These are phyloP conservation scores for Allolobophora icterica DNA, from an alignment of 2,888 invertebrate species.

Conservation along the genomic window DNA sequence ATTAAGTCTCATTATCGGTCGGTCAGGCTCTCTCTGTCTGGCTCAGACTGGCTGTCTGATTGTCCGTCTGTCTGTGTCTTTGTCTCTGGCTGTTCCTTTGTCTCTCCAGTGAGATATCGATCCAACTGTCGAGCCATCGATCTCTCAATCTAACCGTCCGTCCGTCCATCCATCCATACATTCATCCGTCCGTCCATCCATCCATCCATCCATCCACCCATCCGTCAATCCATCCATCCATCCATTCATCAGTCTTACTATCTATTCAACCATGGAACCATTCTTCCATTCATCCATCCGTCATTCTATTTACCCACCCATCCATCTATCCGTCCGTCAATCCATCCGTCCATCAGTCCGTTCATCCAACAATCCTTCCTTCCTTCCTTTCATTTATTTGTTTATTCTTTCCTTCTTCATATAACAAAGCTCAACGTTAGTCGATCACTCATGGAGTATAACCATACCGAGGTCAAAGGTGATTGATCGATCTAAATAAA, in stretches of 20 bases:
- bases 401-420: too few relatives aligned
- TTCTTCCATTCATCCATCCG: too few relatives aligned
- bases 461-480: neutral
- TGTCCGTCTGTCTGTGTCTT: neutral
- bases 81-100: neutral
- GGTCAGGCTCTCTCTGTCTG: neutral
- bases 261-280: too few relatives aligned
- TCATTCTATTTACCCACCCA: too few relatives aligned
- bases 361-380: too few relatives aligned
- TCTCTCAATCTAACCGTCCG: neutral
- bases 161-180: neutral
- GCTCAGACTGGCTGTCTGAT: neutral
- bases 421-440: neutral
- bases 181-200: neutral
- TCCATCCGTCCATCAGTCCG: too few relatives aligned
- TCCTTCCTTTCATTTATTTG: too few relatives aligned
- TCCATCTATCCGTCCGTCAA: too few relatives aligned
- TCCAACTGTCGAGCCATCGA: neutral
- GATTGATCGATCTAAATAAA: neutral
- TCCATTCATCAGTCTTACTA: neutral
- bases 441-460: too few relatives aligned
- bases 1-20: conserved; percentile 6
- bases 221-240: neutral
- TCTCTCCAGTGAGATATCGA: neutral
- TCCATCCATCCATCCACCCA: neutral